Percentiles rank a stretch among this genome's conserved stretches.
Evolutionary conservation across 2,888 invertebrate species (phyloP).

Genomic region (Tipula helvola): DNA sequence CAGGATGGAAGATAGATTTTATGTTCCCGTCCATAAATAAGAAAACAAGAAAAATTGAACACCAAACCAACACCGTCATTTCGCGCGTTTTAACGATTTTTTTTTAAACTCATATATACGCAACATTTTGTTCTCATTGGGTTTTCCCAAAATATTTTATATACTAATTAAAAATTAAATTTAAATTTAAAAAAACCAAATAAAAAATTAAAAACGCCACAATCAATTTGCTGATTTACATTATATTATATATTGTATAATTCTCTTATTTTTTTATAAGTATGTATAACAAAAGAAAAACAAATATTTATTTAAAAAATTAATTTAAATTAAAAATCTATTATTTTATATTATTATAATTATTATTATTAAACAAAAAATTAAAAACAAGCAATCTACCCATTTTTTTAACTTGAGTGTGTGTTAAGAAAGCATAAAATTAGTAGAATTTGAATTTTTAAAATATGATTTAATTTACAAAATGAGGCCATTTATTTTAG

Average conservation of each 20-base stretch:
- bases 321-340: neutral
- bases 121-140: neutral
- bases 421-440: neutral
- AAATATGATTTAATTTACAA: neutral
- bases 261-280: neutral
- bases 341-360: no score
- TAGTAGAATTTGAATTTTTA: neutral
- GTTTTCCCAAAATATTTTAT: neutral
- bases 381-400: neutral
- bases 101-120: neutral
- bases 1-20: neutral
- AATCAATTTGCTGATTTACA: neutral
- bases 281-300: neutral
- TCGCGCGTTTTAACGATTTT: neutral
- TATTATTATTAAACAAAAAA: neutral
- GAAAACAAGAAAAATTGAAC: neutral
- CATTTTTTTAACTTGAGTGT: neutral
- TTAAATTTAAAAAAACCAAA: neutral
- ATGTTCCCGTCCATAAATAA: neutral
- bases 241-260: neutral
- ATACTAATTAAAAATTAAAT: neutral
- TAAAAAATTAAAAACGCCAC: neutral
- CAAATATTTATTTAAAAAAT: neutral
- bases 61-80: neutral
- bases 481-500: neutral